Evolutionary conservation across 1,140 invertebrate genomes (phyloP), one percentile per base, ranked within the genome.

Genomic region (Oryzaephilus surinamensis): DNA sequence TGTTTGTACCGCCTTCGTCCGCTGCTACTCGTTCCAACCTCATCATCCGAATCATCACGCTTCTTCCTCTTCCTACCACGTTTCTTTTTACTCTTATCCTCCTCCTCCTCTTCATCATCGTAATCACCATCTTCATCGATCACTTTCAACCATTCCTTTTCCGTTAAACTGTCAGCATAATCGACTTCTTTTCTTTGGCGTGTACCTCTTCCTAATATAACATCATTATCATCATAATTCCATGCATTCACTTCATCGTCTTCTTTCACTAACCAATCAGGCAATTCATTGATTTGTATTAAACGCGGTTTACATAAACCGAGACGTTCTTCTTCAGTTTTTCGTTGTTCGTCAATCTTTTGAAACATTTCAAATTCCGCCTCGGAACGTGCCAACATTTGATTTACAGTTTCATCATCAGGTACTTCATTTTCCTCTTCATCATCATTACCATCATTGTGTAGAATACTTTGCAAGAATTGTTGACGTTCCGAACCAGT

Each of bases 331-430:
- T 97, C 92, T 38, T 82, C 79, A 27, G 84, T 72, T 53, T 90
- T 74, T 36, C 96, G 68, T 52, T 97, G 94, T 8, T 88, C 62
- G 65, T 99, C 96, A 69, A 97, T 84, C 60, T 82, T 80, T 64
- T 95, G 90, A 62, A 96, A 99, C 3, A 80, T 64, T 57, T 97
- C 91, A 61, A 97, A 89, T 64, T 99, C 96, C 6, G 86, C 85
- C 57, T 97, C 94, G 14, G 75, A 79, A 38, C 96, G 74, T 0
- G 94, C 94, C 47, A 99, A 85, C 94, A 99, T 98, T 64, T 97
- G 91, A 63, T 99, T 99, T 13, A 99, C 92, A n/a, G 92, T 87
- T 62, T 99, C 96, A 65, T 99, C 96, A 62, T 99, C 96, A 0
- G 95, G 96, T 5, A 97, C 87, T 69, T 98, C 95, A 63, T 97